Percentiles rank a stretch among this genome's conserved stretches.
Conservation (phyloP, 2,797 vertebrate genomes). For the Acestrorhynchus altus region DNA sequence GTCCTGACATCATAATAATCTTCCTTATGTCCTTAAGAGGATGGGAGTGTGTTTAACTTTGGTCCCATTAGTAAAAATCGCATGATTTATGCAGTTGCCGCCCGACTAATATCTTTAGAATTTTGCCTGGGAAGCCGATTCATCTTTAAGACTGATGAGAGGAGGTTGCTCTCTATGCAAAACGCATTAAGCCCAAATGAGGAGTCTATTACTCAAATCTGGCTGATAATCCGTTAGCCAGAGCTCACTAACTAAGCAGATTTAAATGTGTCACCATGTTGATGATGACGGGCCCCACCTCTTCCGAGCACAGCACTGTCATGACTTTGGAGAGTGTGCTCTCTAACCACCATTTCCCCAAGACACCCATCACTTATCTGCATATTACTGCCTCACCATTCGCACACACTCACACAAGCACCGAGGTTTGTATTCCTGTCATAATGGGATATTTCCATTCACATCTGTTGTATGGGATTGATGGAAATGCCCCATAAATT, state of each 20-base stretch:
- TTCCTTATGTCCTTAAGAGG: slow-evolving; percentile 64
- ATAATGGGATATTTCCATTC: background rate
- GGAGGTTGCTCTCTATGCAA: slow-evolving; percentile 95
- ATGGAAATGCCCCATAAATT: background rate
- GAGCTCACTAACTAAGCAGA: slow-evolving; percentile 90
- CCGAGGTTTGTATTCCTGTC: slow-evolving; percentile 4
- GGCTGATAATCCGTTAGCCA: slow-evolving; percentile 91
- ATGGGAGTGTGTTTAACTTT: slow-evolving; percentile 86
- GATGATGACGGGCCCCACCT: slow-evolving; percentile 44
- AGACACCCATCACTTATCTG: slow-evolving; percentile 52
- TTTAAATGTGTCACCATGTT: slow-evolving; percentile 80
- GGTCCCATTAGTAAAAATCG: slow-evolving; percentile 88
- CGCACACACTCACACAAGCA: slow-evolving; percentile 51
- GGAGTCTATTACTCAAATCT: slow-evolving; percentile 96
- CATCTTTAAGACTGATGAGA: slow-evolving; percentile 97
- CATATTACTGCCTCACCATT: slow-evolving; percentile 35
- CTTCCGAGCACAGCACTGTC: slow-evolving; percentile 51
- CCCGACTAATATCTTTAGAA: slow-evolving; percentile 92
- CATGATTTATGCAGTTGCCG: slow-evolving; percentile 94
- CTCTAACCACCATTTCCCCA: slow-evolving; percentile 31
- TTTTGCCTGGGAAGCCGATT: slow-evolving; percentile 89
- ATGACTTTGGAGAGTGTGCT: slow-evolving; percentile 48
- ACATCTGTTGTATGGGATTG: background rate
- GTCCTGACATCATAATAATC: slow-evolving; percentile 66
- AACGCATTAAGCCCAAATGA: slow-evolving; percentile 97